Evolutionary conservation across 2,797 vertebrate species (phyloP), one percentile per base, ranked within the genome.

Genomic region (Gorsachius magnificus): DNA sequence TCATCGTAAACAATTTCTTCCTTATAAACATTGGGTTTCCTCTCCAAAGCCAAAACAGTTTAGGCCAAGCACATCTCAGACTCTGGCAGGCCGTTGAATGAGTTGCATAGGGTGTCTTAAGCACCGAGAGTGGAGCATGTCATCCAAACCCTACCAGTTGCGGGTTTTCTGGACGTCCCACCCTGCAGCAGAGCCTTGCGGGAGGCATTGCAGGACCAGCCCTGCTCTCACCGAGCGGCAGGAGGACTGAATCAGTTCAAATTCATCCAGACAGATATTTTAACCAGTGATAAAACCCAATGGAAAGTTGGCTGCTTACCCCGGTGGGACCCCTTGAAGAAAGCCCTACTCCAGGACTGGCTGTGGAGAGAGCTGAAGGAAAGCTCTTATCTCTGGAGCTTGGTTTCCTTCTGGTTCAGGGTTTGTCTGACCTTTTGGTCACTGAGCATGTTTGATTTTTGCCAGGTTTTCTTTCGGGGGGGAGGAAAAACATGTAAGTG

Each of bases 351-450:
- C 48, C 60, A 60, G 61, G 45, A 29, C 78, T 41, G 89, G 74
- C 87, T 0, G 0, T 13, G 35, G 71, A 88, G 19, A 0, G 57
- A 94, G 57, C 71, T 3, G 13, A 2, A 24, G 57, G 94, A 74
- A 78, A 89, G 54, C 84, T 89, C 93, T 92, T 96, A 95, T 95
- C 95, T 94, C 75, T 35, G 5, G 87, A 91, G 78, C 60, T 94
- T 69, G 71, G 53, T 86, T 95, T 89, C 93, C 75, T 85, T 81
- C 79, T 75, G 72, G 58, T 91, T 77, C 84, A 78, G 92, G 70
- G 75, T 95, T 97, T 96, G 89, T 94, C 91, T 89, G 90, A 95
- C 96, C 94, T 93, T 93, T 75, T 87, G 91, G 60, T 76, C 88
- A 76, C 93, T 81, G 93, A 93, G 48, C 85, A 71, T 83, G 63